A percentile compares a stretch with the other conserved stretches of the same genome.
phyloP scores from a whole-genome alignment of 2,113 vertebrate genomes.

The Pseudopodoces humilis region DNA sequence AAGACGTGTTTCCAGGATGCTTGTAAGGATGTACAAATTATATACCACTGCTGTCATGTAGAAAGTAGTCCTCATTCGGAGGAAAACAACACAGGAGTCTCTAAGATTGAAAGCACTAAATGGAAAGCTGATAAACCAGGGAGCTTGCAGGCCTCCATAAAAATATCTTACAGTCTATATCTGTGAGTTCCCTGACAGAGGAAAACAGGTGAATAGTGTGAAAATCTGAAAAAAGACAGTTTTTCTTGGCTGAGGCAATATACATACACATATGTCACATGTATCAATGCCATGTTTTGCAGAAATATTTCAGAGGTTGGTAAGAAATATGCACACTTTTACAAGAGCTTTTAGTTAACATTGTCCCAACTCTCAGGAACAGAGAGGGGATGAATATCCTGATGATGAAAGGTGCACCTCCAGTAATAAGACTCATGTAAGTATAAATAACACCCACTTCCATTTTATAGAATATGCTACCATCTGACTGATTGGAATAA shows the following conservation, averaged over 20 bases:
- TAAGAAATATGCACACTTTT: background rate
- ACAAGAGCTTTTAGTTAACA: background rate
- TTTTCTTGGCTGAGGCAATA: background rate
- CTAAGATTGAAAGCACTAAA: background rate
- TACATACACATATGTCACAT: background rate
- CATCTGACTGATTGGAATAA: background rate
- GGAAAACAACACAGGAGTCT: background rate
- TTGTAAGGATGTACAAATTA: background rate
- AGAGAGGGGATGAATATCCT: background rate
- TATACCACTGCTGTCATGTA: background rate
- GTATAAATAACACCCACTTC: background rate
- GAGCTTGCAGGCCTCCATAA: background rate
- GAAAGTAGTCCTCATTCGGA: background rate
- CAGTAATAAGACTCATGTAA: background rate
- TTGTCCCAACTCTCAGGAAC: background rate
- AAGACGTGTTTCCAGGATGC: background rate
- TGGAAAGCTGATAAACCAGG: background rate
- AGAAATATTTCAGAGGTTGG: background rate
- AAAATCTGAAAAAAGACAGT: background rate
- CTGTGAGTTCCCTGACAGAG: background rate
- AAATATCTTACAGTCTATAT: background rate
- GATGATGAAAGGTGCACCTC: background rate
- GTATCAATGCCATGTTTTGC: rapidly evolving
- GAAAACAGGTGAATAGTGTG: background rate
- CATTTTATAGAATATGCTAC: background rate